phyloP scores from a whole-genome alignment of 2,888 invertebrate genomes.

The Xanthia icteritia region DNA sequence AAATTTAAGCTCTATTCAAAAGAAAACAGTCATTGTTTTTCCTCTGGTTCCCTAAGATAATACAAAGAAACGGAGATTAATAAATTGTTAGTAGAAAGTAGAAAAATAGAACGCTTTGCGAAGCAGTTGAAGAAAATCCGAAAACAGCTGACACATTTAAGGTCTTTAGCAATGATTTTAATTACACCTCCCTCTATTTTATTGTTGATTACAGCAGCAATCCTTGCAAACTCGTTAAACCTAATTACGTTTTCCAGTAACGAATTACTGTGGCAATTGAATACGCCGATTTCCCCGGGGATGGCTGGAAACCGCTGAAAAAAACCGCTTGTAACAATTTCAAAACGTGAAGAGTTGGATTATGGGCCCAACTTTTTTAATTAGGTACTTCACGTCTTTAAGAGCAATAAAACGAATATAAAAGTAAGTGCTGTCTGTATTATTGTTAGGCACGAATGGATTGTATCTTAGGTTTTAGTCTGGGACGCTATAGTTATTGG shows the following conservation, averaged over 20 bases:
- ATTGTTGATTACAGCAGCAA: slow-evolving; percentile 51
- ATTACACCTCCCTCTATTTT: slow-evolving; percentile 54
- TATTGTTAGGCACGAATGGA: slow-evolving; percentile 38
- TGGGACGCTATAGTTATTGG: slow-evolving; percentile 35
- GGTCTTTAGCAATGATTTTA: slow-evolving; percentile 46
- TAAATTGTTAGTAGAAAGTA: slow-evolving; percentile 39
- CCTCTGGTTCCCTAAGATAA: slow-evolving; percentile 43
- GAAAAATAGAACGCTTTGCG: slow-evolving; percentile 42
- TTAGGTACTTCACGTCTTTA: slow-evolving; percentile 59
- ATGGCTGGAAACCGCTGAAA: slow-evolving; percentile 49
- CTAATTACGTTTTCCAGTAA: slow-evolving; percentile 60
- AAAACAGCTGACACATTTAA: slow-evolving; percentile 39
- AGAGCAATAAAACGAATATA: slow-evolving; percentile 55
- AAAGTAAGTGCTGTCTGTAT: slow-evolving; percentile 47
- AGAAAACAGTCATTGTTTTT: slow-evolving; percentile 49
- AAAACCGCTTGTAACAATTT: slow-evolving; percentile 61
- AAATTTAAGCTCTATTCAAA: slow-evolving; percentile 38
- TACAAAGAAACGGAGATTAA: slow-evolving; percentile 53
- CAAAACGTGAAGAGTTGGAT: slow-evolving; percentile 62
- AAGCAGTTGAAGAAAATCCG: slow-evolving; percentile 30
- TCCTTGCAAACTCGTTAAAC: slow-evolving; percentile 55
- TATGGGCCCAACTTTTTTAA: slow-evolving; percentile 62
- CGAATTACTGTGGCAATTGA: slow-evolving; percentile 64
- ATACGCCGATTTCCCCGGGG: slow-evolving; percentile 61
- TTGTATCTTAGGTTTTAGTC: slow-evolving; percentile 15